Base-by-base conservation (phyloP, 1,140 invertebrate species). In the Drepana arcuata region DNA sequence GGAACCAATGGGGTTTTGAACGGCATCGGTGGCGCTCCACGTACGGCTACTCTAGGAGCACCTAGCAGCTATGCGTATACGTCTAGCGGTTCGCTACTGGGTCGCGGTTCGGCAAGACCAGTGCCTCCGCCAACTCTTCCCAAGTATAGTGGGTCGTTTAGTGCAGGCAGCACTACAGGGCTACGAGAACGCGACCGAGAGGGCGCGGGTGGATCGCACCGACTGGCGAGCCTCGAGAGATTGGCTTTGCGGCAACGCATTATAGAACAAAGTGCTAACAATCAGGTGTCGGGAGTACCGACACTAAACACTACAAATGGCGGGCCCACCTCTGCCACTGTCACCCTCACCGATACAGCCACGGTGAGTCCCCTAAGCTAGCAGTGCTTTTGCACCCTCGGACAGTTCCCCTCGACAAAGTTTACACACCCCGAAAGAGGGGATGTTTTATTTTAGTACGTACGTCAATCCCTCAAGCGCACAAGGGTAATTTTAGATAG, bases 191-290 rank as follows among this genome's bases (percentile, higher is more conserved):
- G 81, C 3, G 81, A 84, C 32, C 68, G 81, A 39, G 83, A 85
- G 38, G 77, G 79, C 26, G 58, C 85, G 25, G 87, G 88, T 14
- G 86, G 87, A 44, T 89, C 88, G 21, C 89, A 89, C 63, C 84
- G 88, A 18, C 78, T 91, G 37, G 89, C 90, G 9, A 91, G 90
- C 58, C 82, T 91, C 7, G 91, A 92, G 57, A 86, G 89, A 52
- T 79, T 92, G 43, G 89, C 90, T 10, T 81, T 90, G 5, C 83
- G 91, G 25, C 90, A 92, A 58, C 86, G 90, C 50, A 87, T 91
- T 47, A 87, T 91, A 45, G 90, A 91, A 60, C 83, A 85, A 51
- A 84, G 60, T 49, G 44, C 75, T 9, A 80, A 80, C 48, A 79
- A 80, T 56, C 75, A 79, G 62, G 65, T 81, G 53, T 29, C 59